A percentile compares a stretch with the other conserved stretches of the same genome.
These are phyloP conservation scores for Electrophaes corylata DNA, from an alignment of 2,888 invertebrate genomes.

Conservation along the genomic window DNA sequence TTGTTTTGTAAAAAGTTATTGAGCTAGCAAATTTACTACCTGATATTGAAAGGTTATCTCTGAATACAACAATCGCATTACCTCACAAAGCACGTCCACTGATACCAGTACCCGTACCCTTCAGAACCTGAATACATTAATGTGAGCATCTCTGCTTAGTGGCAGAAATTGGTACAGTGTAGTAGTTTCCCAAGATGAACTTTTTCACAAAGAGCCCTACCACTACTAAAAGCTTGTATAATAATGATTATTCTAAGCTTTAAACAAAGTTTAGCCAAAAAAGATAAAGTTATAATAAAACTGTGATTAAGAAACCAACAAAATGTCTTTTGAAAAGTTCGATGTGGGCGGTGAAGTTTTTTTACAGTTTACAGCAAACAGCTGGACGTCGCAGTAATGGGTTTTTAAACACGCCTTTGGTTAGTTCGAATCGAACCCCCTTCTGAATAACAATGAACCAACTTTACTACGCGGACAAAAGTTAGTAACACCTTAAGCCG, in stretches of 20 bases:
- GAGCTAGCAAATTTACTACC: too few species aligned
- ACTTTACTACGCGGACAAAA: slow-evolving; percentile 22
- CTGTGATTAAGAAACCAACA: slow-evolving; percentile 17
- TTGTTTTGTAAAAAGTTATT: too few species aligned
- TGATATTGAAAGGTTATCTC: too few species aligned
- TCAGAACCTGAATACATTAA: too few species aligned
- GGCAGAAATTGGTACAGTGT: too few species aligned
- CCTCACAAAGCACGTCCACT: too few species aligned
- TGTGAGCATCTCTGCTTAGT: too few species aligned
- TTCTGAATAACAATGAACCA: slow-evolving; percentile 34
- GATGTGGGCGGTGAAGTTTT: slow-evolving; percentile 23
- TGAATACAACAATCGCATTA: too few species aligned
- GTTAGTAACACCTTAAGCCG: slow-evolving; percentile 30
- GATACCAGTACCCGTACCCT: too few species aligned
- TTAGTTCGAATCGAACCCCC: slow-evolving; percentile 19
- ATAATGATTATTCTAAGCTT: neutral
- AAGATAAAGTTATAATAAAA: slow-evolving; percentile 14
- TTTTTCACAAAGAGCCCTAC: too few species aligned
- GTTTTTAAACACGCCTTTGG: slow-evolving; percentile 41
- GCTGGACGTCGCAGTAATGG: slow-evolving; percentile 43
- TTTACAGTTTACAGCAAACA: slow-evolving; percentile 36
- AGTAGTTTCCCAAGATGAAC: too few species aligned
- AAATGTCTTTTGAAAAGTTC: slow-evolving; percentile 31
- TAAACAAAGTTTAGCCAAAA: slow-evolving; percentile 3
- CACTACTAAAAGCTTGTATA: neutral